phyloP scores from a whole-genome alignment of 2,797 vertebrate species.

The Chelmon rostratus region DNA sequence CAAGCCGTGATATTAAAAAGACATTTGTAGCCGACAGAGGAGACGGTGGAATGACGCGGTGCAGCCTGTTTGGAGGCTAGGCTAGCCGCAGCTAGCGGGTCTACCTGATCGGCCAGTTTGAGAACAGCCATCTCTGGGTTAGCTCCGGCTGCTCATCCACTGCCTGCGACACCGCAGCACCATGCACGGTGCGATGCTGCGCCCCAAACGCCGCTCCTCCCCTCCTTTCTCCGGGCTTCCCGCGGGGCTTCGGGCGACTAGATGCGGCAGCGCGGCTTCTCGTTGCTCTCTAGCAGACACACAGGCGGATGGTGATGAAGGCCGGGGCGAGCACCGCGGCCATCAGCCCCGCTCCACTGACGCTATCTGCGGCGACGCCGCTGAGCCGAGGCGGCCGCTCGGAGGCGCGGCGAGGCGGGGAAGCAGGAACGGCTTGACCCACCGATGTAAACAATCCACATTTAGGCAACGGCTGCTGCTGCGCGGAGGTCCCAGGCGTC shows the following conservation, averaged over 20 bases:
- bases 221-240: constrained; percentile 19
- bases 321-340: constrained; percentile 75
- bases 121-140: constrained; percentile 88
- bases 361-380: constrained; percentile 73
- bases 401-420: constrained; percentile 64
- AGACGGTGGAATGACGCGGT: background rate
- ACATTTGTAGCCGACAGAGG: background rate
- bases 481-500: constrained; percentile 39
- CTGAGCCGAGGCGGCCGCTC: constrained; percentile 61
- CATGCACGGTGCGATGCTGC: constrained; percentile 59
- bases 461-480: constrained; percentile 52
- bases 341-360: constrained; percentile 74
- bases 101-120: constrained; percentile 89
- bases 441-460: constrained; percentile 76
- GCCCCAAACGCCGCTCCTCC: constrained; percentile 23
- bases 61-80: constrained; percentile 46
- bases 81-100: constrained; percentile 66
- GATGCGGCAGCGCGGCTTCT: constrained; percentile 13
- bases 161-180: constrained; percentile 60
- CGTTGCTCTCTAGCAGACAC: constrained; percentile 25
- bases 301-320: constrained; percentile 55
- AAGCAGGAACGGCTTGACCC: constrained; percentile 60
- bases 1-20: background rate
- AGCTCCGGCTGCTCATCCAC: constrained; percentile 79
- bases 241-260: background rate